These are phyloP conservation scores for Scrobipalpa costella DNA, from an alignment of 2,888 invertebrate species.

Conservation along the genomic window DNA sequence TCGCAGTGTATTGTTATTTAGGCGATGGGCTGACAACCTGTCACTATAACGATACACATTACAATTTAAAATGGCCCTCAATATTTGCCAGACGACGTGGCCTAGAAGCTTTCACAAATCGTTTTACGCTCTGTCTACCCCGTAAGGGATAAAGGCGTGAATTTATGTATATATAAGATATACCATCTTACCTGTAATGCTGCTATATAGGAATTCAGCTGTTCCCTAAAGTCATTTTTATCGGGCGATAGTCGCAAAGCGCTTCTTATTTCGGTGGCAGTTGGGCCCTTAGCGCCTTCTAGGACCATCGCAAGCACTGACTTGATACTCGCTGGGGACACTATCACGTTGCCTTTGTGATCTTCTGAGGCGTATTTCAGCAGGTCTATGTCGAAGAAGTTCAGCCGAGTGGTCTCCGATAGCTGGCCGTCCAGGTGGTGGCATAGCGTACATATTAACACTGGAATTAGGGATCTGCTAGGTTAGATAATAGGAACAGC, in stretches of 20 bases:
- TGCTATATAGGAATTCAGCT: constrained; percentile 51
- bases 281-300: constrained; percentile 81
- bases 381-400: constrained; percentile 81
- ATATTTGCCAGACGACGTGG: too few relatives aligned
- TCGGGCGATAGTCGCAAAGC: constrained; percentile 78
- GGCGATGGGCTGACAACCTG: too few relatives aligned
- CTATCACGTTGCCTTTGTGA: constrained; percentile 78
- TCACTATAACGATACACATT: too few relatives aligned
- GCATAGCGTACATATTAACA: constrained; percentile 43
- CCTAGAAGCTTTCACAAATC: too few relatives aligned
- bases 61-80: too few relatives aligned
- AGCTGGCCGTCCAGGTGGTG: constrained; percentile 39
- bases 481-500: too few relatives aligned
- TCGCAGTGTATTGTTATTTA: too few relatives aligned
- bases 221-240: constrained; percentile 58
- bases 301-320: constrained; percentile 82
- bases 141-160: too few relatives aligned
- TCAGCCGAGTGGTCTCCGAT: constrained; percentile 56
- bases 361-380: constrained; percentile 67
- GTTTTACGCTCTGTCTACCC: too few relatives aligned
- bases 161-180: too few relatives aligned
- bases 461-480: constrained; percentile 37
- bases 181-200: constrained; percentile 58
- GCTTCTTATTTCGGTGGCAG: constrained; percentile 80
- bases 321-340: constrained; percentile 86